phyloP scores from a whole-genome alignment of 2,888 invertebrate species.

The Epinotia nisella region DNA sequence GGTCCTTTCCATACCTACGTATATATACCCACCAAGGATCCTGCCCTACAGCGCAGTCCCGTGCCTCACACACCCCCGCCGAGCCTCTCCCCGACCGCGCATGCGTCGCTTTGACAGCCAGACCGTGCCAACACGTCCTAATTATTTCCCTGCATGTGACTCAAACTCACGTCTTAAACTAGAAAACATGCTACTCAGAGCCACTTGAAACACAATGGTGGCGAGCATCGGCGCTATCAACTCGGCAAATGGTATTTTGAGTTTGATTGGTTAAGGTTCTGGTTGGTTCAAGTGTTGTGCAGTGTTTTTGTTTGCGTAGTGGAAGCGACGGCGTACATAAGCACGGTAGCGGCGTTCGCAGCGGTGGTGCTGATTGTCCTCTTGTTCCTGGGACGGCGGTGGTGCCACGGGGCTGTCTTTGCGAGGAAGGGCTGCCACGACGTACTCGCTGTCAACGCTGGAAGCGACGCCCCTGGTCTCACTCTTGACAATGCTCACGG shows the following conservation, averaged over 20 bases:
- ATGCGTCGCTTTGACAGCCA: slow-evolving; percentile 75
- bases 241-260: slow-evolving; percentile 71
- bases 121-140: slow-evolving; percentile 72
- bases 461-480: slow-evolving; percentile 66
- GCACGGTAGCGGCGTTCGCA: slow-evolving; percentile 93
- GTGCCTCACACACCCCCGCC: slow-evolving; percentile 63
- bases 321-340: slow-evolving; percentile 95
- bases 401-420: slow-evolving; percentile 76
- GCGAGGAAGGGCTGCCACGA: slow-evolving; percentile 75
- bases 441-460: slow-evolving; percentile 76
- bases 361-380: slow-evolving; percentile 92
- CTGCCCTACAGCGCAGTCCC: slow-evolving; percentile 75
- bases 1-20: slow-evolving; percentile 45
- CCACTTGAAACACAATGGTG: slow-evolving; percentile 71
- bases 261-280: slow-evolving; percentile 22
- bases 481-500: slow-evolving; percentile 73
- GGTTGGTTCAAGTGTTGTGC: slow-evolving; percentile 13
- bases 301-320: slow-evolving; percentile 77
- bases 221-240: slow-evolving; percentile 75
- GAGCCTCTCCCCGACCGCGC: slow-evolving; percentile 72
- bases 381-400: slow-evolving; percentile 93
- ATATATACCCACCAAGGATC: slow-evolving; percentile 50
- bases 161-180: slow-evolving; percentile 55
- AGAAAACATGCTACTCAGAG: slow-evolving; percentile 56
- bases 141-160: slow-evolving; percentile 58